phyloP scores from a whole-genome alignment of 2,888 invertebrate genomes.

The Lepetodrilus schrolli region DNA sequence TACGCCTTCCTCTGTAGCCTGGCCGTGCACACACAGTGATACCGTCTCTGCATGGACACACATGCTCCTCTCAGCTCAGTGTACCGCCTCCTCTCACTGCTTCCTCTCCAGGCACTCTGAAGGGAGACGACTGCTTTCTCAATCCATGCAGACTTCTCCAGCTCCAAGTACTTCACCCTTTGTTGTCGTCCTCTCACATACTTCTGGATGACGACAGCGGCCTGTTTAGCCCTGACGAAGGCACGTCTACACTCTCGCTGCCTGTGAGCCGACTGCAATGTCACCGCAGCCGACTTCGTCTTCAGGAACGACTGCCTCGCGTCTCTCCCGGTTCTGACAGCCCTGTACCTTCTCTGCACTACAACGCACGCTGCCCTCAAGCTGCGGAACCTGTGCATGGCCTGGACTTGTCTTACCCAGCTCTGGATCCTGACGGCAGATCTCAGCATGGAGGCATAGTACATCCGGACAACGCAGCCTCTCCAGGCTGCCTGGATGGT shows the following conservation, averaged over 20 bases:
- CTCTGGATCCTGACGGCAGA: conserved; percentile 35
- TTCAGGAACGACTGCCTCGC: conserved; percentile 30
- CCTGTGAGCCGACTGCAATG: conserved; percentile 43
- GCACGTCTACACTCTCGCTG: neutral
- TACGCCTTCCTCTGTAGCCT: conserved; percentile 27
- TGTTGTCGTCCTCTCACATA: conserved; percentile 26
- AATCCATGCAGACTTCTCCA: conserved; percentile 24
- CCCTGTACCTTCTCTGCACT: conserved; percentile 50
- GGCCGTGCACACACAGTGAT: conserved; percentile 38
- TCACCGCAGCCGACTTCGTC: conserved; percentile 42
- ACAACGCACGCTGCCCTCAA: conserved; percentile 34
- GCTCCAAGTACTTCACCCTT: conserved; percentile 3
- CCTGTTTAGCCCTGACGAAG: neutral
- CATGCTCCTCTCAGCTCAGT: conserved; percentile 30
- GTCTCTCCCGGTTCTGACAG: conserved; percentile 24
- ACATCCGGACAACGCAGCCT: conserved; percentile 30
- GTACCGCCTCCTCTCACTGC: conserved; percentile 31
- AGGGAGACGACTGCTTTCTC: conserved; percentile 29
- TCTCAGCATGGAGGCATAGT: neutral
- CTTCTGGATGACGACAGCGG: conserved; percentile 43
- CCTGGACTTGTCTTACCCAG: conserved; percentile 15
- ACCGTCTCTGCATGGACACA: conserved; percentile 46
- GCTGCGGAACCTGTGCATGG: conserved; percentile 31
- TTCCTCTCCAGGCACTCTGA: conserved; percentile 32
- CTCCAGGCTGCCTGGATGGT: conserved; percentile 50